These are phyloP conservation scores for Phoebastria nigripes DNA, from an alignment of 2,797 vertebrate genomes.

Conservation along the genomic window DNA sequence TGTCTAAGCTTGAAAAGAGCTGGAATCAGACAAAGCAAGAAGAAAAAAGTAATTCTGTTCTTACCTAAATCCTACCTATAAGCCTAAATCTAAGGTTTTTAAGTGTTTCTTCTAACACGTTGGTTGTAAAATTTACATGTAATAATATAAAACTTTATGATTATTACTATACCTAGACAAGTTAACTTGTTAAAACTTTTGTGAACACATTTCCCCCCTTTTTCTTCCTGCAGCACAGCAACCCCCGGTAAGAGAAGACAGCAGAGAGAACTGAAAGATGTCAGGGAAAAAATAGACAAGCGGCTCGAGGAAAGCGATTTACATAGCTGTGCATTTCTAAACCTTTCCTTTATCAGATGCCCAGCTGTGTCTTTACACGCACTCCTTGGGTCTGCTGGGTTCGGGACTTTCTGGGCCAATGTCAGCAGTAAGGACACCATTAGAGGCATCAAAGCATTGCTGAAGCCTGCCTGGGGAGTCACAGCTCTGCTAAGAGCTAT, in stretches of 20 bases:
- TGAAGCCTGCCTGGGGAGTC: neutral
- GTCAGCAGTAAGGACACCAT: no score
- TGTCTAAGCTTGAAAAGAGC: neutral
- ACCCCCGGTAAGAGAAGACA: fast-evolving
- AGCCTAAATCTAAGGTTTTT: neutral
- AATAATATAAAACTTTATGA: neutral
- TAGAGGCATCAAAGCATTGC: neutral
- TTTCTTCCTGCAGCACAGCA: neutral
- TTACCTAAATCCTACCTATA: neutral
- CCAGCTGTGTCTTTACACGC: fast-evolving
- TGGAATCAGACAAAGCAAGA: neutral
- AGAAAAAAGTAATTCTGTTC: neutral
- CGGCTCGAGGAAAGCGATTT: neutral
- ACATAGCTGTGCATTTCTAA: neutral
- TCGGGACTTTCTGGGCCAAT: neutral
- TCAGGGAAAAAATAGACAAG: neutral
- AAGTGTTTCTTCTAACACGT: neutral
- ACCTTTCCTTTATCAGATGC: neutral
- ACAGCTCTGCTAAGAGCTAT: neutral
- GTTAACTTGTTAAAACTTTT: neutral
- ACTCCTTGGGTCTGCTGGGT: neutral
- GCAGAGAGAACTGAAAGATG: neutral
- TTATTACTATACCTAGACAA: neutral
- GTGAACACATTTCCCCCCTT: neutral
- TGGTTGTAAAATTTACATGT: neutral